Conservation (phyloP, 2,888 invertebrate species). For the Octonoba sinensis region DNA sequence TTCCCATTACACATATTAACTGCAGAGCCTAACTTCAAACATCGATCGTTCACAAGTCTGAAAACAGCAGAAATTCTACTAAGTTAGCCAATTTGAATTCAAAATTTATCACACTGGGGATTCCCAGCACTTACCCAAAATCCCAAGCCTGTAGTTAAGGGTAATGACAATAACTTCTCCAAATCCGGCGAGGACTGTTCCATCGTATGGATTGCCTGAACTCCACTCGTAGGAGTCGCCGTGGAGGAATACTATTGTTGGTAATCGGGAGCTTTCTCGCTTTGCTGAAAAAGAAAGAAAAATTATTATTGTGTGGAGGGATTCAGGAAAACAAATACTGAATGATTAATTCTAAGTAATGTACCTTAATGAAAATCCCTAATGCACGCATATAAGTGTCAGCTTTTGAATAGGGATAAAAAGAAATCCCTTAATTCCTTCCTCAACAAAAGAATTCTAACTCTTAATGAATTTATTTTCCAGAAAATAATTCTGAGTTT, state of each 20-base stretch:
- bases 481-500: no score
- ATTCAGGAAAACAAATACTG: no score
- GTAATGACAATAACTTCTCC: conserved; percentile 92
- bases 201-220: conserved; percentile 87
- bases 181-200: conserved; percentile 84
- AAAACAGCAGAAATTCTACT: background rate
- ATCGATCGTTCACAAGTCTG: conserved; percentile 1
- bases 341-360: no score
- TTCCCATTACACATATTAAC: no score
- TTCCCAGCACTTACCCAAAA: conserved; percentile 75
- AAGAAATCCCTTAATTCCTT: no score
- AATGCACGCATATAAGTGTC: no score
- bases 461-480: no score
- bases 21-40: background rate
- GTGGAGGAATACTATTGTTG: conserved; percentile 91
- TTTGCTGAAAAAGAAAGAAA: conserved; percentile 38
- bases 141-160: conserved; percentile 94
- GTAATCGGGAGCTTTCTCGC: conserved; percentile 69
- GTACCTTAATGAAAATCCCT: no score
- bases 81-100: conserved; percentile 25
- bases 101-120: conserved; percentile 12
- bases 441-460: no score
- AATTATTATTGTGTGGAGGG: no score
- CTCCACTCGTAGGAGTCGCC: conserved; percentile 95
- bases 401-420: no score